Percentiles rank a stretch among this genome's conserved stretches.
These are phyloP conservation scores for Astur gentilis DNA, from an alignment of 2,113 vertebrate species.

Conservation along the genomic window DNA sequence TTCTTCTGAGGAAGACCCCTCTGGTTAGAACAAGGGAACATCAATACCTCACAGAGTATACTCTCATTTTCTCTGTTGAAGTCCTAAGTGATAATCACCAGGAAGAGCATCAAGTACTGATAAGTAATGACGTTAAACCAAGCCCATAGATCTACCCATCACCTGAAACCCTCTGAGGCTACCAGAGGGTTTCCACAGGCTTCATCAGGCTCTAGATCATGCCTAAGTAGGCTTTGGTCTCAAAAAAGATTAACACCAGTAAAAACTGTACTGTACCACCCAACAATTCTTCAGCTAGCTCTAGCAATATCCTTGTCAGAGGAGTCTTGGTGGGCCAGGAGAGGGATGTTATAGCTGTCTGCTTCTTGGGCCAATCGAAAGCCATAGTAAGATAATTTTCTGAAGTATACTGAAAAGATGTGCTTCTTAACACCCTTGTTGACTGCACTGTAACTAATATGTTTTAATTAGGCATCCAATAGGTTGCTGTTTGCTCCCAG, in stretches of 20 bases:
- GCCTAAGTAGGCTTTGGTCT: background rate
- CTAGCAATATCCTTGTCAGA: background rate
- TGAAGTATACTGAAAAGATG: background rate
- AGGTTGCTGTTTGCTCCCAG: background rate
- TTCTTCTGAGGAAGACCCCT: background rate
- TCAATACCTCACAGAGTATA: background rate
- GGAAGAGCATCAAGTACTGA: background rate
- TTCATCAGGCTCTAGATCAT: background rate
- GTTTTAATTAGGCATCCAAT: conserved; percentile 22
- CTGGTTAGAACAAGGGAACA: background rate
- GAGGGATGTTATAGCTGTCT: background rate
- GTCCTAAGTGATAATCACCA: background rate
- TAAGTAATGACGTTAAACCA: background rate
- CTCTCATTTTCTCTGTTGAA: background rate
- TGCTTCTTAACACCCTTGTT: background rate
- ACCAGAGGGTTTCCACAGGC: background rate
- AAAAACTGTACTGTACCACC: background rate
- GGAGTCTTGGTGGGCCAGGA: background rate
- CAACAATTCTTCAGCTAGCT: background rate
- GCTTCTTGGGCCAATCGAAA: background rate
- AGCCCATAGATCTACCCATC: background rate
- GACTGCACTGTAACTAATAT: background rate
- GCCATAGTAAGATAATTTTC: background rate
- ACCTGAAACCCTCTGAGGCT: background rate
- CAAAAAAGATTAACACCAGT: background rate